Conservation (phyloP, 2,888 invertebrate species). For the Philaethria dido region DNA sequence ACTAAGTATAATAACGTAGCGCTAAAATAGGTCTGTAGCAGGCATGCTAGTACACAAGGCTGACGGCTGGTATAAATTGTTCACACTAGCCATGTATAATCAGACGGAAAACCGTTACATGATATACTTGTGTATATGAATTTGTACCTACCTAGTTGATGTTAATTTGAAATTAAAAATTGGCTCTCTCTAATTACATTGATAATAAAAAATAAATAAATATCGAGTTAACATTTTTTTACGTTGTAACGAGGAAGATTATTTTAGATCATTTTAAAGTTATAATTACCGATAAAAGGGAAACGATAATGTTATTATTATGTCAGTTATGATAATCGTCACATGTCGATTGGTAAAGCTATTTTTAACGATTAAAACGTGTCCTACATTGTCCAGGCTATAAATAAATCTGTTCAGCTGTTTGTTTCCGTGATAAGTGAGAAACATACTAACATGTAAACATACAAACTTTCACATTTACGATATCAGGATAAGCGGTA, state of each 20-base stretch:
- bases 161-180: not conserved
- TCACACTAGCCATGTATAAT: constrained; percentile 38
- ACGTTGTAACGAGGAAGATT: not conserved
- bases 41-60: constrained; percentile 30
- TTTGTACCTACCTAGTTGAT: not conserved
- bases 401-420: not conserved
- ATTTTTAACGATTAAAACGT: not conserved
- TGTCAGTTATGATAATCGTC: not conserved
- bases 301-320: not conserved
- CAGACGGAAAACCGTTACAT: constrained; percentile 37
- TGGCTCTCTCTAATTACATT: too few relatives aligned
- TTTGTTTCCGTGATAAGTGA: not conserved
- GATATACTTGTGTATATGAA: constrained; percentile 22
- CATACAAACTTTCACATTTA: not conserved
- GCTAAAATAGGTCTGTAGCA: constrained; percentile 33
- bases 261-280: not conserved
- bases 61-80: constrained; percentile 33
- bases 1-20: constrained; percentile 2
- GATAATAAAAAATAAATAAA: not conserved
- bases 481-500: not conserved
- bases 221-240: not conserved
- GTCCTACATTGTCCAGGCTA: not conserved
- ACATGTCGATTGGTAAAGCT: not conserved
- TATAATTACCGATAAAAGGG: not conserved
- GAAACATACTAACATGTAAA: not conserved